phyloP scores from a whole-genome alignment of 2,797 vertebrate species.

The Pangasius sanitwongsei region DNA sequence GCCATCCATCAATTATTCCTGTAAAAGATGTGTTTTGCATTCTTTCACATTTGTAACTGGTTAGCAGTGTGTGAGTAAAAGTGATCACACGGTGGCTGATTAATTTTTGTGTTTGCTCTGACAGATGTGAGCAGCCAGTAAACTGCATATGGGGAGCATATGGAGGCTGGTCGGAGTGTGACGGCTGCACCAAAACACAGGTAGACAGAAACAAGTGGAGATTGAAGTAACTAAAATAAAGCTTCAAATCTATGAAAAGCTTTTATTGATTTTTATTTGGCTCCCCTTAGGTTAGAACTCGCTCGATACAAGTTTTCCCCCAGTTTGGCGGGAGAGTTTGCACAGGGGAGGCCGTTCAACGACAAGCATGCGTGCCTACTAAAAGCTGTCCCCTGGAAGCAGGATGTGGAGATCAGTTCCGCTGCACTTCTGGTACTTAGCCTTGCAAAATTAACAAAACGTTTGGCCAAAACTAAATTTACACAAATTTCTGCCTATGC shows the following conservation, averaged over 20 bases:
- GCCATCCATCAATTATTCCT: not conserved
- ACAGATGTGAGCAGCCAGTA: slow-evolving; percentile 70
- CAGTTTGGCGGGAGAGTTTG: slow-evolving; percentile 85
- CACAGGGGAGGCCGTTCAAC: slow-evolving; percentile 75
- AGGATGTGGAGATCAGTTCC: slow-evolving; percentile 86
- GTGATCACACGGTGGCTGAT: not conserved
- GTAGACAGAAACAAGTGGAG: slow-evolving; percentile 65
- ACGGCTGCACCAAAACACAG: slow-evolving; percentile 85
- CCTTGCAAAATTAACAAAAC: not conserved
- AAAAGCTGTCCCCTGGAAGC: slow-evolving; percentile 80
- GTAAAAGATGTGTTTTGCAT: not conserved
- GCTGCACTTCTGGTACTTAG: slow-evolving; percentile 84
- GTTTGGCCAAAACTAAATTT: not conserved
- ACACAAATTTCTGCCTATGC: not conserved
- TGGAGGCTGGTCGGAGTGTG: slow-evolving; percentile 88
- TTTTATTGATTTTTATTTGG: slow-evolving; percentile 3
- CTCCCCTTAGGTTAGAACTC: slow-evolving; percentile 77
- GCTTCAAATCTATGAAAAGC: not conserved
- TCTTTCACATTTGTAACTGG: not conserved
- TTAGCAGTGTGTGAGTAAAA: not conserved
- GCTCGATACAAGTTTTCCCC: slow-evolving; percentile 75
- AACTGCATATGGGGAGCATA: slow-evolving; percentile 85
- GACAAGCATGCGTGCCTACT: slow-evolving; percentile 74
- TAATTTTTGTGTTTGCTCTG: slow-evolving; percentile 9
- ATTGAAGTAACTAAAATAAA: not conserved